Evolutionary conservation across 2,113 vertebrate species (phyloP).

Genomic region (Symphodus melops): DNA sequence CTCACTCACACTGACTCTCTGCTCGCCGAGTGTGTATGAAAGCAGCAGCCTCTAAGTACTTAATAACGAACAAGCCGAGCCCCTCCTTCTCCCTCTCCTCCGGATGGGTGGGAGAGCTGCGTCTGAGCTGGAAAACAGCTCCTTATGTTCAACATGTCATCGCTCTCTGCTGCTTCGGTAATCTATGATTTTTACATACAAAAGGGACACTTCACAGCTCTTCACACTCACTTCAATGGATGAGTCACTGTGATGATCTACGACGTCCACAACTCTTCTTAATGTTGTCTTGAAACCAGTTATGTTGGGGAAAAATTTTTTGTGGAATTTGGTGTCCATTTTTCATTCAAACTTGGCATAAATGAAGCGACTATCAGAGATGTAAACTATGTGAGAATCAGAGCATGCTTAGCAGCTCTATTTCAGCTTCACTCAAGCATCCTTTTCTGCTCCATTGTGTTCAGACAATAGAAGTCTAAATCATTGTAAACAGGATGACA

Average conservation of each 20-base stretch:
- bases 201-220: slow-evolving; percentile 28
- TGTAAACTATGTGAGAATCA: neutral
- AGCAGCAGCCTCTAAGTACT: slow-evolving; percentile 64
- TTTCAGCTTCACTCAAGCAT: neutral
- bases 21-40: slow-evolving; percentile 45
- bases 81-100: slow-evolving; percentile 69
- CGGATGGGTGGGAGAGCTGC: slow-evolving; percentile 60
- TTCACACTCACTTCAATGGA: neutral
- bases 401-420: neutral
- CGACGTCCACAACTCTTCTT: neutral
- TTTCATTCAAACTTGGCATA: neutral
- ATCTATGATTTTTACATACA: slow-evolving; percentile 6
- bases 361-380: neutral
- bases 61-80: slow-evolving; percentile 66
- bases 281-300: slow-evolving; percentile 4
- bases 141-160: slow-evolving; percentile 30
- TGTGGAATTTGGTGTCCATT: neutral
- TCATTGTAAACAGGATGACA: neutral
- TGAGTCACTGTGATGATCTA: slow-evolving; percentile 24
- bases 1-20: slow-evolving; percentile 22
- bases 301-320: no score
- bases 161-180: slow-evolving; percentile 35
- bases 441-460: neutral
- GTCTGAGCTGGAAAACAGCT: slow-evolving; percentile 47
- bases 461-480: neutral